These are phyloP conservation scores for Porites divaricata DNA, from an alignment of 92 coral and sea anemone species.

Conservation along the genomic window DNA sequence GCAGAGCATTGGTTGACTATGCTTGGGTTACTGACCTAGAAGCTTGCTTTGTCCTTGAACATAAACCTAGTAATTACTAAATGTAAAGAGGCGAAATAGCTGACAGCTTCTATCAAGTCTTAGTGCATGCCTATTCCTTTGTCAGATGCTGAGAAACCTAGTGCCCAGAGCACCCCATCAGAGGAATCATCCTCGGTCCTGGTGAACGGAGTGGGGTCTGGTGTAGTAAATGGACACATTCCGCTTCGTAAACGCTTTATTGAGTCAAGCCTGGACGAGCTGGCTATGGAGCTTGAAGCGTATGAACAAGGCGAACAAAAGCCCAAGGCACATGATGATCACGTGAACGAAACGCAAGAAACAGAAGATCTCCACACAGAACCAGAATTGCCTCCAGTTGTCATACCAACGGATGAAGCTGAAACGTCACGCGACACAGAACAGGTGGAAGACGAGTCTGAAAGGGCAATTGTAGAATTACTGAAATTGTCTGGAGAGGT, in stretches of 20 bases:
- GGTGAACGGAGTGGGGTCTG: constrained; percentile 28
- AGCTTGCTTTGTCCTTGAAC: too few species aligned
- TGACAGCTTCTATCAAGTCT: neutral
- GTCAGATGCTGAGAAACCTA: constrained; percentile 23
- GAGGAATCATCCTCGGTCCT: constrained; percentile 28
- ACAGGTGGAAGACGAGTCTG: constrained; percentile 41
- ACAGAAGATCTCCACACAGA: neutral
- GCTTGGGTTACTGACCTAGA: too few species aligned
- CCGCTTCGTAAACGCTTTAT: constrained; percentile 69
- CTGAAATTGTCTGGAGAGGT: constrained; percentile 27
- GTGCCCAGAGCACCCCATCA: constrained; percentile 46
- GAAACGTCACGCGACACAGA: constrained; percentile 21
- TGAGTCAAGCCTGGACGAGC: constrained; percentile 89
- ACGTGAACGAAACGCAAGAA: neutral
- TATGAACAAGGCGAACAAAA: constrained; percentile 61
- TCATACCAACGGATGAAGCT: constrained; percentile 2
- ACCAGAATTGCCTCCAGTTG: constrained; percentile 9
- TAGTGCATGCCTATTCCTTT: neutral
- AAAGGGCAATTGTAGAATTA: constrained; percentile 27
- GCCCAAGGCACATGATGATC: constrained; percentile 16
- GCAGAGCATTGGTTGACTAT: too few species aligned
- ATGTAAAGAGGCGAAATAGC: too few species aligned
- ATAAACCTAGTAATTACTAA: too few species aligned
- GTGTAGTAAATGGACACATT: constrained; percentile 48
- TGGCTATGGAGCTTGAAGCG: constrained; percentile 85